Evolutionary conservation across 1,140 invertebrate genomes (phyloP), one percentile per base, ranked within the genome.

Genomic region (Neodiprion pinetum): DNA sequence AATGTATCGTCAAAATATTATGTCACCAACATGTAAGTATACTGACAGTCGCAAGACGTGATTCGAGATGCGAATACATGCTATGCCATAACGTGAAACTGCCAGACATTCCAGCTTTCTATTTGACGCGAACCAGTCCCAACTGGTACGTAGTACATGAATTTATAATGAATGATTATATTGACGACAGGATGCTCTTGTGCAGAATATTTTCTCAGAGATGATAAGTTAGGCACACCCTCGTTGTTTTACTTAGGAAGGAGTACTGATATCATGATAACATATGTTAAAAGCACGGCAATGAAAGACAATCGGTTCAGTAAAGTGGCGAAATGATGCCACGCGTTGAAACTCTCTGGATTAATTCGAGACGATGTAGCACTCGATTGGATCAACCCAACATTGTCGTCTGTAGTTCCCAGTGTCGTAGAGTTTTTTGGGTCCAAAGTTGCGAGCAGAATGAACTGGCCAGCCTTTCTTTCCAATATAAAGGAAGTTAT

Each of bases 391-490:
- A 84, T 72, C 11, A 87, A 77, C 73, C 82, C 75, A 7, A 72
- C 74, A 65, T 83, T 84, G 14, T 85, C 85, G 11, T 88, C 85
- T 9, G 82, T 71, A 0, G 65, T 47, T 48, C 83, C 80, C 7
- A 88, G 76, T 28, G 74, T 76, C 7, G 83, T 79, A 0, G 82
- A 83, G n/a, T 65, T 76, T 67, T 85, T 83, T 7, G 83, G 82
- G 72, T 88, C 85, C 12, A 85, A 75, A 10, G 84, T 80, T 67
- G 75, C 84, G 3, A 85, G 4, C n/a, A 84, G 68, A 9, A 88
- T 75, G 53, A 85, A 23, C 65, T 84, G 80, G 1, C 85, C 85
- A 10, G 78, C 14, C 80, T 75, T 82, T 49, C 80, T 87, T 23
- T 77, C 79, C 9, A 81, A 70, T 7, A 86, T 70, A n/a, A 83